Base-by-base conservation (phyloP, 2,797 vertebrate genomes). In the Psittacula derbiana region DNA sequence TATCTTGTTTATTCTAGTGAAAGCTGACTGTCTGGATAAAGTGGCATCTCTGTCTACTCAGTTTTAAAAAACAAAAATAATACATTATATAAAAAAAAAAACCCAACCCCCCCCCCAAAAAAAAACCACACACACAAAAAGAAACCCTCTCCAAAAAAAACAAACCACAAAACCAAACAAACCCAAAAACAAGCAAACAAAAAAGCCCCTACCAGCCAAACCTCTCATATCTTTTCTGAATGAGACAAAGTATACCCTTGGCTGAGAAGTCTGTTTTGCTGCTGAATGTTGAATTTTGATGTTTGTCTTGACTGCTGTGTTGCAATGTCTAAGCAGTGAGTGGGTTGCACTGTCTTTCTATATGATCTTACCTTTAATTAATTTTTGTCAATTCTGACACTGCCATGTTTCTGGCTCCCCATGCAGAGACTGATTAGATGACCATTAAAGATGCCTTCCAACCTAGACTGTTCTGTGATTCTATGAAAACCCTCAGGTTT, bases 251-350 rank as follows among this genome's bases (percentile, higher is more conserved):
- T 88, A 81, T 94, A 81, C 62, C 53, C 28, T 86, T 86, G 66
- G 55, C 92, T 88, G 76, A 95, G 84, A 91, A 88, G 58, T 62
- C 70, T 90, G 55, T 92, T 88, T 49, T 86, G 83, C 62, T 73
- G 83, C 90, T 92, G 78, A 90, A 40, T 28, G 31, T 75, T 86
- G 55, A 79, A 70, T 92, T 90, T 88, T 41, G 61, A 21, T 73
- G 78, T 94, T 94, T 90, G 92, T 95, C 93, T 94, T 86, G 81
- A 86, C 40, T 93, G 36, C 88, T 87, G 80, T 93, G 76, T 95
- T 90, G 80, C 84, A 85, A 49, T 79, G 91, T 93, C 84, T 76
- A 50, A 90, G 50, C 78, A 80, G 55, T 80, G 70, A 81, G n/a
- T 74, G 52, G 41, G 65, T 84, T 88, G 43, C 20, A 1, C 47